Percentiles rank a stretch among this genome's conserved stretches.
These are phyloP conservation scores for Anoncus sp. DNA, from an alignment of 2,888 invertebrate species.

Conservation along the genomic window DNA sequence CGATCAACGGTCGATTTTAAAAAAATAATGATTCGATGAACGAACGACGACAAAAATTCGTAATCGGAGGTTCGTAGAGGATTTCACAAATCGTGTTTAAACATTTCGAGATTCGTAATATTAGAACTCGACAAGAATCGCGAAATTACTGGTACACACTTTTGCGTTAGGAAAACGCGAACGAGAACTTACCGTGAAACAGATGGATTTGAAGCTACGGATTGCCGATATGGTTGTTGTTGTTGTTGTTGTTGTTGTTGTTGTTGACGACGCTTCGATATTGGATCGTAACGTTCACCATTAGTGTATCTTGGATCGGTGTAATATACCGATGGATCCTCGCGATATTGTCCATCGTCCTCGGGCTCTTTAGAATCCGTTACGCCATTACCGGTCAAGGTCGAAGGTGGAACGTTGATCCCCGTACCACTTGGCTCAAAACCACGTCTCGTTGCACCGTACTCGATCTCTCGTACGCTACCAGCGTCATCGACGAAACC, in stretches of 20 bases:
- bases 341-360: slow-evolving; percentile 94
- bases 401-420: slow-evolving; percentile 94
- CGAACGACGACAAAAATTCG: too few species aligned
- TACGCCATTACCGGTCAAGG: slow-evolving; percentile 84
- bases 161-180: background rate
- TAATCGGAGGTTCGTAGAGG: too few species aligned
- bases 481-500: slow-evolving; percentile 94
- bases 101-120: too few species aligned
- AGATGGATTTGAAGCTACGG: slow-evolving; percentile 65
- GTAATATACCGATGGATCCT: slow-evolving; percentile 92
- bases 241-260: slow-evolving; percentile 71
- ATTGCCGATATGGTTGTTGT: slow-evolving; percentile 67
- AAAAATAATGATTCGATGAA: too few species aligned
- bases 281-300: slow-evolving; percentile 80
- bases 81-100: too few species aligned
- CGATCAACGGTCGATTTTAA: too few species aligned
- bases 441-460: slow-evolving; percentile 92
- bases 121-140: too few species aligned
- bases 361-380: slow-evolving; percentile 85
- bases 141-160: too few species aligned
- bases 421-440: slow-evolving; percentile 91
- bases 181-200: slow-evolving; percentile 63
- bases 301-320: slow-evolving; percentile 87
- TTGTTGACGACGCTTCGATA: slow-evolving; percentile 76
- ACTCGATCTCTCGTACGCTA: slow-evolving; percentile 91